Evolutionary conservation across 2,113 vertebrate species (phyloP).

Genomic region (Plestiodon gilberti): DNA sequence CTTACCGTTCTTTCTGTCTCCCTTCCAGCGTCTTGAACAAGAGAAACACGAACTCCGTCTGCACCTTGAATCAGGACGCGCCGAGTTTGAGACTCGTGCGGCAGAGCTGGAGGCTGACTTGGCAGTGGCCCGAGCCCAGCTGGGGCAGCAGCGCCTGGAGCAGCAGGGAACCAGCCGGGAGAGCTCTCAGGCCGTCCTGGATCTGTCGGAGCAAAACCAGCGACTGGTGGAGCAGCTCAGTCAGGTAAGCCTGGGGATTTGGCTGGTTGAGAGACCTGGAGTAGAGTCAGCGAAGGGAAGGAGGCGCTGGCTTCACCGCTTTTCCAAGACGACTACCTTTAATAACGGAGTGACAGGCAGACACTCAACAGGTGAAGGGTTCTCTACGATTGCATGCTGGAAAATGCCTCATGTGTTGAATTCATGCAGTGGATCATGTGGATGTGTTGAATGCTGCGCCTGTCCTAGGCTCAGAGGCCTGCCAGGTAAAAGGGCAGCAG

Average conservation of each 20-base stretch:
- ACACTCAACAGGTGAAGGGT: neutral
- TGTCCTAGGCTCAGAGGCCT: neutral
- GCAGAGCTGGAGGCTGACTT: slow-evolving; percentile 74
- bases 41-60: slow-evolving; percentile 72
- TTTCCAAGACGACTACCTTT: too few relatives aligned
- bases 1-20: neutral
- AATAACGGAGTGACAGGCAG: neutral
- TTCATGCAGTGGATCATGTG: neutral
- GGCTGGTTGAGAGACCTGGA: neutral
- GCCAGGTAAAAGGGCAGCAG: too few relatives aligned
- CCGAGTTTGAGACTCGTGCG: slow-evolving; percentile 67
- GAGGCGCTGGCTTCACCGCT: too few relatives aligned
- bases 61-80: slow-evolving; percentile 63
- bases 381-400: too few relatives aligned
- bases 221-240: slow-evolving; percentile 72
- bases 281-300: neutral
- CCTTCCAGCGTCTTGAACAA: slow-evolving; percentile 36
- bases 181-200: slow-evolving; percentile 50
- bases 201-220: slow-evolving; percentile 76
- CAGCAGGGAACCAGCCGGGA: slow-evolving; percentile 69
- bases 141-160: slow-evolving; percentile 66
- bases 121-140: slow-evolving; percentile 53
- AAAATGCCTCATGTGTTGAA: neutral
- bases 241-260: slow-evolving; percentile 56
- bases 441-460: too few relatives aligned